Percentiles rank a stretch among this genome's conserved stretches.
Conservation (phyloP, 2,797 vertebrate species). For the Chlorospingus flavigularis region DNA sequence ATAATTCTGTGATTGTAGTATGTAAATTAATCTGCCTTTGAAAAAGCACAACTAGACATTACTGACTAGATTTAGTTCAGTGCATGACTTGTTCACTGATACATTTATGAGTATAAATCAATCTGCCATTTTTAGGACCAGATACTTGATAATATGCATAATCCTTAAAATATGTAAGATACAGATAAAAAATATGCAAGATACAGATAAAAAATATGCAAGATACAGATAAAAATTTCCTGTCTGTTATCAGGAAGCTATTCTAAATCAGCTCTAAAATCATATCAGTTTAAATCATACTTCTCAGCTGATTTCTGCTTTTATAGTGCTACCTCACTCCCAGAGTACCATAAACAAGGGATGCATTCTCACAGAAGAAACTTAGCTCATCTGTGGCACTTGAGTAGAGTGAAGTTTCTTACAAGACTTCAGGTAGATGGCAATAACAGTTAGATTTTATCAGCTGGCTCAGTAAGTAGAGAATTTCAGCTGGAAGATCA, state of each 20-base stretch:
- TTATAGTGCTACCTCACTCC: not conserved
- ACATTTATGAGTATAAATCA: not conserved
- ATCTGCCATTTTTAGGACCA: not conserved
- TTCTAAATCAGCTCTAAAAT: not conserved
- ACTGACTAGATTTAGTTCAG: not conserved
- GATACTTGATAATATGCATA: not conserved
- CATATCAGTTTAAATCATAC: not conserved
- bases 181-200: not conserved
- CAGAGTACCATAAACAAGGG: not conserved
- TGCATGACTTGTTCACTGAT: not conserved
- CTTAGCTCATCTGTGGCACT: not conserved
- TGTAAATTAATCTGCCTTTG: slow-evolving; percentile 3
- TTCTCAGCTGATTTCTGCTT: not conserved
- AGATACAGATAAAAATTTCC: not conserved
- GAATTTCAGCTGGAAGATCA: not conserved
- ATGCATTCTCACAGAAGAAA: not conserved
- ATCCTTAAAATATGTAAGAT: slow-evolving; percentile 6
- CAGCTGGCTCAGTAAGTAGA: not conserved
- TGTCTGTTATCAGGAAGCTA: not conserved
- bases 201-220: not conserved
- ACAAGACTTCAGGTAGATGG: not conserved
- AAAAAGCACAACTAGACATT: not conserved
- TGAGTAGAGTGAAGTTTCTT: not conserved
- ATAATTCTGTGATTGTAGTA: not conserved
- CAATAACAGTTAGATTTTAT: not conserved